Base-by-base conservation (phyloP, 2,113 vertebrate genomes). In the Grallaria varia region DNA sequence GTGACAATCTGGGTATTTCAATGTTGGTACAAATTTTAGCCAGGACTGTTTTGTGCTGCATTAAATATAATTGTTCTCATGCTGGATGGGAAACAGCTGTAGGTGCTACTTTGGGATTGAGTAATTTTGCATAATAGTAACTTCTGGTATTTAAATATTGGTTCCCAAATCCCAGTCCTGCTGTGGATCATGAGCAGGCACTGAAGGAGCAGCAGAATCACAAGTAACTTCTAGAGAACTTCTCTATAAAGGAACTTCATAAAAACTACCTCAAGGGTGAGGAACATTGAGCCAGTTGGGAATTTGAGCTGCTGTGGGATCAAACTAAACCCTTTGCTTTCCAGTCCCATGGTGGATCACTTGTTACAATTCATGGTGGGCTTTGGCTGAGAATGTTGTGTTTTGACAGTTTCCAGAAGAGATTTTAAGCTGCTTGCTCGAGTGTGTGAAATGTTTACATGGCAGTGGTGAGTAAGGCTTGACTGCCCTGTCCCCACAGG, bases 401-500 rank as follows among this genome's bases (percentile, higher is more conserved):
- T 8, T 27, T n/a, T 14, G 6, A 1, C 6, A 8, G 35, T 33
- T 62, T 5, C 1, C 31, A n/a, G 66, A 0, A 37, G 52, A 9
- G 16, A 0, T 6, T 81, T 49, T 33, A 2, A 13, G 13, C 20
- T 1, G 24, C 13, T 8, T 53, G 56, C 35, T 59, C 0, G 2
- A 10, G 21, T 14, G 31, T 52, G 30, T 10, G 0, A 12, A 3
- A 0, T 0, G 1, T 4, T 56, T 9, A 4, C 3, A 0, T 53
- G 42, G 25, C 14, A 49, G 23, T 1, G 14, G 33, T 25, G 85
- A 53, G 56, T 28, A 42, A 2, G 74, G 25, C 44, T 22, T 50
- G 49, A 8, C 4, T 59, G 9, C 25, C 10, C 21, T 58, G 89
- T 89, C 44, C 86, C 74, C 8, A 49, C 63, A 99, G 99, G 93